Percentiles rank a stretch among this genome's conserved stretches.
Conservation (phyloP, 1,140 invertebrate species). For the Potamilus streckersoni region DNA sequence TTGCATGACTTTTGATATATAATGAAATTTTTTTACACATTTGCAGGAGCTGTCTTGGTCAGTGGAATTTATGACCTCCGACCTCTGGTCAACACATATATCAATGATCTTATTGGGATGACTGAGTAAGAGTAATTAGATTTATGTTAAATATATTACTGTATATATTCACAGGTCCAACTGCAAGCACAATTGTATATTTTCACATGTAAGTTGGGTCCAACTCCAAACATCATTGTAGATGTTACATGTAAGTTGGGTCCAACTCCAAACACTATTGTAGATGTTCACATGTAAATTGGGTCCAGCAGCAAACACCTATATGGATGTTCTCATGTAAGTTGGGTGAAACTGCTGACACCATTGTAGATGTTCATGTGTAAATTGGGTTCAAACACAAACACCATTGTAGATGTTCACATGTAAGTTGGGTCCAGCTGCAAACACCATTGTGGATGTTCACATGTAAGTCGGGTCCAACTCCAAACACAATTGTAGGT, state of each 20-base stretch:
- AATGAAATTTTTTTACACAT: slow-evolving; percentile 2
- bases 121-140: slow-evolving; percentile 43
- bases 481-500: background rate
- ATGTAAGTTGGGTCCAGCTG: background rate
- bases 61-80: slow-evolving; percentile 59
- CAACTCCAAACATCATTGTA: background rate
- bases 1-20: background rate
- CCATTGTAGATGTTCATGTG: no score
- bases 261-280: background rate
- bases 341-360: background rate
- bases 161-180: background rate
- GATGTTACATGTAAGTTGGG: background rate
- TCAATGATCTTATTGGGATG: slow-evolving; percentile 58
- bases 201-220: background rate
- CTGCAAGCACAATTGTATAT: no score
- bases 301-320: background rate
- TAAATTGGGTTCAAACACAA: no score
- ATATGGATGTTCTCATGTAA: no score
- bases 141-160: background rate
- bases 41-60: slow-evolving; percentile 54
- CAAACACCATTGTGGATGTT: background rate
- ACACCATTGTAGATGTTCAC: no score
- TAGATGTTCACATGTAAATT: background rate
- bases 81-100: slow-evolving; percentile 52
- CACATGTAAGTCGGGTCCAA: background rate